Evolutionary conservation across 2,888 invertebrate genomes (phyloP).

Genomic region (Caenorhabditis sulstoni): DNA sequence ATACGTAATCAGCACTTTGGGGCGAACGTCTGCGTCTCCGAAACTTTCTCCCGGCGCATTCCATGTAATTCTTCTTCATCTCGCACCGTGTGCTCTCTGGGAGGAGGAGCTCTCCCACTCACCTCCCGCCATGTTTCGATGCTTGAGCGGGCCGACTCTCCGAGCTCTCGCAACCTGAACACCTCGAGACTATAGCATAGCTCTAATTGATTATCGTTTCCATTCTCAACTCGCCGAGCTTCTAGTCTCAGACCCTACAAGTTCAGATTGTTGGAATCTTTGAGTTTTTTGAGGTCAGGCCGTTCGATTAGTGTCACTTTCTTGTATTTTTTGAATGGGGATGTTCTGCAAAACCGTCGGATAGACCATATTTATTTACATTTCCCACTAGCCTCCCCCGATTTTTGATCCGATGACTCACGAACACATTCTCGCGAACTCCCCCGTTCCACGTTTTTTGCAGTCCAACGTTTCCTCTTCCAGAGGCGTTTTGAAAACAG

Average conservation of each 20-base stretch:
- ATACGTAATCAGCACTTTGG: constrained; percentile 44
- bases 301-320: too few species aligned
- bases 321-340: too few species aligned
- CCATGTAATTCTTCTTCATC: constrained; percentile 28
- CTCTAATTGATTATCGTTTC: background rate
- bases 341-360: background rate
- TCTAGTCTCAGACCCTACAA: too few species aligned
- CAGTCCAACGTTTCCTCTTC: background rate
- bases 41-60: constrained; percentile 10
- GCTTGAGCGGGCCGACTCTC: constrained; percentile 14
- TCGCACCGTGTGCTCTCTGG: constrained; percentile 15
- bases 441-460: background rate
- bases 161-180: constrained; percentile 21
- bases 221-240: background rate
- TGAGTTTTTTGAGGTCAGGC: too few species aligned
- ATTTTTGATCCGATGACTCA: constrained; percentile 32
- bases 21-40: constrained; percentile 30
- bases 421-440: constrained; percentile 1
- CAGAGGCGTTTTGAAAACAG: constrained; percentile 15
- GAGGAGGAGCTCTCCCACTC: constrained; percentile 8
- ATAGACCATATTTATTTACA: constrained; percentile 22
- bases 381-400: constrained; percentile 23
- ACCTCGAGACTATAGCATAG: constrained; percentile 14
- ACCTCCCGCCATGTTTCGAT: constrained; percentile 35
- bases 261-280: too few species aligned